Evolutionary conservation across 2,797 vertebrate species (phyloP).

Genomic region (Sebastes alutus): DNA sequence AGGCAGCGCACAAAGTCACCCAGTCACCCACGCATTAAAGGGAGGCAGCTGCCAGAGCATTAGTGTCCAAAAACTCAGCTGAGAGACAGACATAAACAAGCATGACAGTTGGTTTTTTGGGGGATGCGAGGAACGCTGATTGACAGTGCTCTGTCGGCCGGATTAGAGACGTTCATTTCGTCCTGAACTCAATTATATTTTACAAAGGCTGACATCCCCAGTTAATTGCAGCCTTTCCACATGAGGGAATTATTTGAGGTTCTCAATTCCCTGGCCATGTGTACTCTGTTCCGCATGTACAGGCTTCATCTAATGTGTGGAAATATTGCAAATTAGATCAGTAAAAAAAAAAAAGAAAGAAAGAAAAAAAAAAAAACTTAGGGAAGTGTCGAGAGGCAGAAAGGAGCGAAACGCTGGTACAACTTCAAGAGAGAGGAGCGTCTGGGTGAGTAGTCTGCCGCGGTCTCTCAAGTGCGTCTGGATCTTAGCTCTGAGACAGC

Average conservation of each 20-base stretch:
- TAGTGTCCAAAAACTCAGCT: conserved; percentile 70
- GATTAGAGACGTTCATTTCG: conserved; percentile 85
- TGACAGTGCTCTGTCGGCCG: conserved; percentile 83
- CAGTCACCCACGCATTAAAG: conserved; percentile 69
- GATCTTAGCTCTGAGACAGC: conserved; percentile 63
- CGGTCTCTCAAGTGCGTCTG: conserved; percentile 62
- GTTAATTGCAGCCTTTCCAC: conserved; percentile 88
- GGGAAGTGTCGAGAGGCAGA: conserved; percentile 48
- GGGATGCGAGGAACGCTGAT: conserved; percentile 77
- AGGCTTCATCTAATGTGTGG: conserved; percentile 78
- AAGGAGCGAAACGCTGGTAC: conserved; percentile 44
- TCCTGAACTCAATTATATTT: conserved; percentile 89
- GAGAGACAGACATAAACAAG: conserved; percentile 79
- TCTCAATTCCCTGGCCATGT: conserved; percentile 84
- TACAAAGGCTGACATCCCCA: conserved; percentile 87
- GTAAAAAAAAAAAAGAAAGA: conserved; percentile 23
- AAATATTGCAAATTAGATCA: conserved; percentile 82
- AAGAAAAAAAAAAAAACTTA: conserved; percentile 46
- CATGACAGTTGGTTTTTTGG: conserved; percentile 76
- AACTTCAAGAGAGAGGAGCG: conserved; percentile 65
- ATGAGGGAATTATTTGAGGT: conserved; percentile 86
- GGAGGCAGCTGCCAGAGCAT: conserved; percentile 74
- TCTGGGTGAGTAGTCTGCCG: conserved; percentile 50
- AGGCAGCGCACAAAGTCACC: conserved; percentile 48
- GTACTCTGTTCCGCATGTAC: conserved; percentile 80